Percentiles rank a stretch among this genome's conserved stretches.
phyloP scores from a whole-genome alignment of 2,113 vertebrate species.

The Hipposideros armiger region DNA sequence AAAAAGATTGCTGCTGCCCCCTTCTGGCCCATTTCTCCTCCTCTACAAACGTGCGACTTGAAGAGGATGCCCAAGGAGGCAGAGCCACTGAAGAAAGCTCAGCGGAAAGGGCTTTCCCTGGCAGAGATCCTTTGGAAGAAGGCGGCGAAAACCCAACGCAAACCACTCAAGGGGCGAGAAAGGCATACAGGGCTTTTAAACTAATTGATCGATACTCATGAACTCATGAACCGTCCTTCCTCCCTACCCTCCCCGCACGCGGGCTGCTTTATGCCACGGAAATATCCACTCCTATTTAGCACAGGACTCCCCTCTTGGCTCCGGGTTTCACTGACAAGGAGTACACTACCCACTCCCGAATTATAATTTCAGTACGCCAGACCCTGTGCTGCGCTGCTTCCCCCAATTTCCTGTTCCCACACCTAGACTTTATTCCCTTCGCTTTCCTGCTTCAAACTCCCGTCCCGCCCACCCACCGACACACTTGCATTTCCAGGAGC shows the following conservation, averaged over 20 bases:
- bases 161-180: not conserved
- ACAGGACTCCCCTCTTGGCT: conserved; percentile 53
- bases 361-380: conserved; percentile 30
- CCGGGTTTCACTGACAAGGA: not conserved
- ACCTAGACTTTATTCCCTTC: conserved; percentile 22
- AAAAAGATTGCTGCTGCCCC: conserved; percentile 81
- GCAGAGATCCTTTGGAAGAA: conserved; percentile 44
- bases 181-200: conserved; percentile 47
- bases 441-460: conserved; percentile 70
- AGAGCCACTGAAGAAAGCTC: conserved; percentile 57
- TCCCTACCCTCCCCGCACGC: not conserved
- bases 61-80: conserved; percentile 53
- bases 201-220: not conserved
- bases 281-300: conserved; percentile 32
- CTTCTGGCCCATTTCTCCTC: conserved; percentile 69
- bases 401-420: conserved; percentile 30
- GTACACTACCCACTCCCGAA: not conserved
- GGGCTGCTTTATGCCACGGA: not conserved
- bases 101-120: conserved; percentile 64
- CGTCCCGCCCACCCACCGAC: conserved; percentile 56
- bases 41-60: conserved; percentile 27
- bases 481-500: conserved; percentile 56
- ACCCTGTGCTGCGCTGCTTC: not conserved
- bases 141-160: conserved; percentile 31
- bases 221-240: not conserved